Percentiles rank a stretch among this genome's conserved stretches.
Conservation (phyloP, 2,888 invertebrate genomes). For the Athetis lepigone region DNA sequence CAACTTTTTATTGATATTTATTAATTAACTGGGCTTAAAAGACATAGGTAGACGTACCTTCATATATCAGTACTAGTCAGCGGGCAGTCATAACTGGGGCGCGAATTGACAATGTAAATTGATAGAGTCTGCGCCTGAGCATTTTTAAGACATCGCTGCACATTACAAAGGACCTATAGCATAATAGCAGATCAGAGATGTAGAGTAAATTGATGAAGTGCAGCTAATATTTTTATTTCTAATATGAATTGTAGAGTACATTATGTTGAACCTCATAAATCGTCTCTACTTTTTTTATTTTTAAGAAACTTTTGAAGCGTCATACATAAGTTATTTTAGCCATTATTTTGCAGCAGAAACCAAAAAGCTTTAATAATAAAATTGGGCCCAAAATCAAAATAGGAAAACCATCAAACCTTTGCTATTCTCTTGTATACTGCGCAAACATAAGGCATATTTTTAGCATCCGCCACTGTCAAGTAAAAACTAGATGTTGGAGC, state of each 20-base stretch:
- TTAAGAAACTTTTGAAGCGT: too few relatives aligned
- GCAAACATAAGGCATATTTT: slow-evolving; percentile 20
- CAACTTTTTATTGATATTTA: slow-evolving; percentile 50
- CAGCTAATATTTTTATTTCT: slow-evolving; percentile 24
- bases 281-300: too few relatives aligned
- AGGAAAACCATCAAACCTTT: neutral
- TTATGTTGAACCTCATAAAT: too few relatives aligned
- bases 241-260: slow-evolving; percentile 21
- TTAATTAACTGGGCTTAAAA: slow-evolving; percentile 41
- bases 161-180: slow-evolving; percentile 37
- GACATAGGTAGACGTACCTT: slow-evolving; percentile 1
- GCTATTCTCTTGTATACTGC: neutral
- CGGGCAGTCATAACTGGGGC: slow-evolving; percentile 57
- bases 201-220: slow-evolving; percentile 30
- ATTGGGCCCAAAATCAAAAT: slow-evolving; percentile 4
- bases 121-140: slow-evolving; percentile 46
- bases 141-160: slow-evolving; percentile 46
- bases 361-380: neutral
- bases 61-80: slow-evolving; percentile 30
- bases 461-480: slow-evolving; percentile 12
- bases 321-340: too few relatives aligned
- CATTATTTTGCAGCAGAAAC: neutral
- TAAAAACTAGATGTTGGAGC: slow-evolving; percentile 31
- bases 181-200: slow-evolving; percentile 22
- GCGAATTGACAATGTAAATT: slow-evolving; percentile 61